Conservation (phyloP, 2,113 vertebrate species). For the Siniperca chuatsi region DNA sequence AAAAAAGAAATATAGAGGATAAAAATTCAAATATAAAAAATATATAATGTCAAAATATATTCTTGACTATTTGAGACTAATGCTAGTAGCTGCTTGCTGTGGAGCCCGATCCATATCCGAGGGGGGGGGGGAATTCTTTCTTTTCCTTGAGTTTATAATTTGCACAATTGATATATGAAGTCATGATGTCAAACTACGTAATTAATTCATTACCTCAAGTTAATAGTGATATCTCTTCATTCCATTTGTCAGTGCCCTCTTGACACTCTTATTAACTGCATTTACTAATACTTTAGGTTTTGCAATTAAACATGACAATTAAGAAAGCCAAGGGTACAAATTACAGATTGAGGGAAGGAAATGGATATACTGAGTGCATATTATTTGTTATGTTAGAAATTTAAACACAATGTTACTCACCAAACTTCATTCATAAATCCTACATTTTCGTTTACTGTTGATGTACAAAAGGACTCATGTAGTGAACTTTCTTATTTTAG, state of each 20-base stretch:
- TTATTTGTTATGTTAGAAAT: not conserved
- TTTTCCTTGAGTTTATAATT: too few relatives aligned
- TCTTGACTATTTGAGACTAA: not conserved
- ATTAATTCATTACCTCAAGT: not conserved
- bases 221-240: not conserved
- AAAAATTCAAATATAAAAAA: not conserved
- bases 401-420: not conserved
- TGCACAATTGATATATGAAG: not conserved
- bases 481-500: too few relatives aligned
- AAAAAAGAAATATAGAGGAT: not conserved
- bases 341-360: slow-evolving; percentile 1
- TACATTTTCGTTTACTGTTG: too few relatives aligned
- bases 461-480: too few relatives aligned
- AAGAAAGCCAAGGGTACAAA: slow-evolving; percentile 6
- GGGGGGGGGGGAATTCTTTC: too few relatives aligned
- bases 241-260: not conserved
- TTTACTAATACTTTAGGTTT: not conserved
- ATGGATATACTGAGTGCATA: not conserved
- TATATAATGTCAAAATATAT: not conserved
- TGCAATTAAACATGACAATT: not conserved
- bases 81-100: not conserved
- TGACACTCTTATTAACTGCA: not conserved
- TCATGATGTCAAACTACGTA: not conserved
- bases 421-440: too few relatives aligned
- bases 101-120: not conserved